Evolutionary conservation across 2,888 invertebrate species (phyloP), one percentile per base, ranked within the genome.

Genomic region (Plagodis pulveraria): DNA sequence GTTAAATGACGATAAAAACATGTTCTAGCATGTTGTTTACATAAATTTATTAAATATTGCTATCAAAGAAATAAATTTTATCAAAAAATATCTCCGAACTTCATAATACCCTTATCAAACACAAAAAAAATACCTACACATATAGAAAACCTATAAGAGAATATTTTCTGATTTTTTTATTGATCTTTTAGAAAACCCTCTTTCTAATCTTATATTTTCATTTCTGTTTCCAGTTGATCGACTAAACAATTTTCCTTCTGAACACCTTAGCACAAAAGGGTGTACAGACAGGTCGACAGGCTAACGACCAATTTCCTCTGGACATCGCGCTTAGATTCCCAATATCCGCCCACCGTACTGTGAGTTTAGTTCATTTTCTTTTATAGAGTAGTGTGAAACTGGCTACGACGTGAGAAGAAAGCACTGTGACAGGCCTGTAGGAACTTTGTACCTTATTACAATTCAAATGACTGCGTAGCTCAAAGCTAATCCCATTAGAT

Each of bases 261-360:
- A 44, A 54, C 59, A 62, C 60, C 66, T 59, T 58, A n/a, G 51
- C 52, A 62, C 60, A 67, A 70, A 63, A 51, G 42, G 56, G 42
- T 35, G 60, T 57, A 45, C 59, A 59, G 67, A 56, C 61, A 57
- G 55, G 61, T 51, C 62, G 43, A 11, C n/a, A 53, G 40, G 44
- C 53, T 74, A 72, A 73, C 71, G 66, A 69, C 54, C 71, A 74
- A 74, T 74, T 72, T 74, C 72, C 73, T 57, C 40, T 62, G 56
- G 67, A 62, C 71, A 56, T 66, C 53, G 58, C 65, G 63, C 62
- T 67, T 59, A 66, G 63, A 63, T 68, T 62, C 58, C 66, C 70
- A 66, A 68, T 70, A 64, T 70, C 70, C 70, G 68, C 49, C 43
- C 51, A 44, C 50, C 50, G 42, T 53, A 44, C 49, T 48, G 44